phyloP scores from a whole-genome alignment of 2,797 vertebrate species.

The Salmo trutta region DNA sequence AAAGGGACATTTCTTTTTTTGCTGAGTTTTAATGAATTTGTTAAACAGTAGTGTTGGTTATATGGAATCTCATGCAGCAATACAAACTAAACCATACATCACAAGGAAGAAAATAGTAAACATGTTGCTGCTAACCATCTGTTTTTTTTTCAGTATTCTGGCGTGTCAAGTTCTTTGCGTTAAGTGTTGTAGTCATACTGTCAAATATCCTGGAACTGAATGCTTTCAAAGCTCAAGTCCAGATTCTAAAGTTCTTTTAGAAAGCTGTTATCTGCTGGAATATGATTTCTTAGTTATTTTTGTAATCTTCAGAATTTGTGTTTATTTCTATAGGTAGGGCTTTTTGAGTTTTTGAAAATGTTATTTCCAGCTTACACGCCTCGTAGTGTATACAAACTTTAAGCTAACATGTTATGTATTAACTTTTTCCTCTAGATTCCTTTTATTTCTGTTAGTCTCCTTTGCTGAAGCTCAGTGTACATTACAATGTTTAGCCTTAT shows the following conservation, averaged over 20 bases:
- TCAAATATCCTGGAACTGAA: neutral
- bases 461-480: constrained; percentile 30
- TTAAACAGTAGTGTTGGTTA: too few relatives aligned
- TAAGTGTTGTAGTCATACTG: neutral
- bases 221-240: neutral
- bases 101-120: too few relatives aligned
- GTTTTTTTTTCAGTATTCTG: neutral
- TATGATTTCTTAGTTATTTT: too few relatives aligned
- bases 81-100: too few relatives aligned
- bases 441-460: neutral
- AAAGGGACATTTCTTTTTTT: too few relatives aligned
- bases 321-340: constrained; percentile 55
- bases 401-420: constrained; percentile 14
- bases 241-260: neutral
- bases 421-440: neutral
- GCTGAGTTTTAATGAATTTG: too few relatives aligned
- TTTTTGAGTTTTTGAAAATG: constrained; percentile 60
- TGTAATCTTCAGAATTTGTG: neutral
- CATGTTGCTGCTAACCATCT: neutral
- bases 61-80: too few relatives aligned
- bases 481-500: constrained; percentile 18
- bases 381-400: constrained; percentile 20
- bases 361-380: constrained; percentile 30
- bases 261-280: neutral
- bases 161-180: neutral